phyloP scores from a whole-genome alignment of 2,797 vertebrate species.

The Takifugu rubripes region DNA sequence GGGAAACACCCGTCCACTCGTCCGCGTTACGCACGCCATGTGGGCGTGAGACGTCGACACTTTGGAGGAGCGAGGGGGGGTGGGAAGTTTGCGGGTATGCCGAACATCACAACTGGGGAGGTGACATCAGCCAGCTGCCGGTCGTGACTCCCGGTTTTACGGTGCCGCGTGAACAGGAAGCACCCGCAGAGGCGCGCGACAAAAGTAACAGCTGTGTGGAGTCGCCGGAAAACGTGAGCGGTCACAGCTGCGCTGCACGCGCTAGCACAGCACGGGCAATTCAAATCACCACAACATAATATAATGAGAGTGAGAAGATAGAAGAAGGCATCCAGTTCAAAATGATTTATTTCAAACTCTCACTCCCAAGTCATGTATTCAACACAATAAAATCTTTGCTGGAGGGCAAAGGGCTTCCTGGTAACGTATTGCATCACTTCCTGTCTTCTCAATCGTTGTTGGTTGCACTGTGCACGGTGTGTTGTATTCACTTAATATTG shows the following conservation, averaged over 20 bases:
- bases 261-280: background rate
- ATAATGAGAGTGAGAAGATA: too few species aligned
- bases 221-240: slow-evolving; percentile 15
- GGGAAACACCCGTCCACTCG: slow-evolving; percentile 48
- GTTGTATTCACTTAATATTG: too few species aligned
- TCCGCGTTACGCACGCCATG: slow-evolving; percentile 56
- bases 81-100: slow-evolving; percentile 72
- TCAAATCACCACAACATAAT: too few species aligned
- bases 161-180: slow-evolving; percentile 14
- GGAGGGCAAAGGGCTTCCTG: too few species aligned
- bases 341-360: too few species aligned
- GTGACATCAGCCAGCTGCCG: slow-evolving; percentile 78
- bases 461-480: too few species aligned
- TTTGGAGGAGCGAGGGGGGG: slow-evolving; percentile 28
- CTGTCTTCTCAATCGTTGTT: too few species aligned
- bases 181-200: slow-evolving; percentile 40
- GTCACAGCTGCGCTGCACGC: slow-evolving; percentile 15
- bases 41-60: slow-evolving; percentile 50
- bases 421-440: too few species aligned
- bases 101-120: slow-evolving; percentile 59
- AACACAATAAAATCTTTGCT: too few species aligned
- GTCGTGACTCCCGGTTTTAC: slow-evolving; percentile 2
- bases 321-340: too few species aligned
- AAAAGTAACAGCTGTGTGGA: slow-evolving; percentile 58
- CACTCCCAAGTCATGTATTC: too few species aligned